A percentile compares a stretch with the other conserved stretches of the same genome.
Evolutionary conservation across 2,113 vertebrate genomes (phyloP).

Genomic region (Glareola pratincola): DNA sequence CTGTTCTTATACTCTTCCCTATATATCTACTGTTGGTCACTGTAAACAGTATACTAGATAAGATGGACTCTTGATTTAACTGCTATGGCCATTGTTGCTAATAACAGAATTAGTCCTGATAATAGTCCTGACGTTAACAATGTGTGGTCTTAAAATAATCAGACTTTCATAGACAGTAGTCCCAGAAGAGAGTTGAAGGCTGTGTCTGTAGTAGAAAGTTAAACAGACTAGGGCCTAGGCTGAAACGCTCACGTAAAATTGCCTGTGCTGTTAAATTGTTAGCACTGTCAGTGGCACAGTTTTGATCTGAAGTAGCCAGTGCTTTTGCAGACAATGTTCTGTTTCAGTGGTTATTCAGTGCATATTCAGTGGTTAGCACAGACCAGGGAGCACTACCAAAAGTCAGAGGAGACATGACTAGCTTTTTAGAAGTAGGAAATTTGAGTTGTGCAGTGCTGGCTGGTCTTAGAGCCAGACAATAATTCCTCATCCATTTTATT

Average conservation of each 20-base stretch:
- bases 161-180: background rate
- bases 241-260: background rate
- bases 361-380: background rate
- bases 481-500: background rate
- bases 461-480: background rate
- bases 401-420: background rate
- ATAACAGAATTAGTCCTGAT: background rate
- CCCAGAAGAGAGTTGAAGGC: background rate
- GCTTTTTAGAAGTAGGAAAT: background rate
- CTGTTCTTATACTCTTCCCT: conserved; percentile 19
- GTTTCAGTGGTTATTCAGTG: background rate
- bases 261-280: background rate
- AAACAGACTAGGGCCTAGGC: background rate
- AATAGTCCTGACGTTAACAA: background rate
- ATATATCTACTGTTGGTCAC: background rate
- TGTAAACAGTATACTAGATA: background rate
- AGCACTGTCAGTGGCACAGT: background rate
- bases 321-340: background rate
- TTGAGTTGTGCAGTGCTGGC: background rate
- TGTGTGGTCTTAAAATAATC: background rate
- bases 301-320: background rate
- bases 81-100: background rate
- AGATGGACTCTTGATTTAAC: background rate
- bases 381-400: background rate
- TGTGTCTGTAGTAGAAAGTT: background rate